phyloP scores from a whole-genome alignment of 1,140 invertebrate genomes.

The Heliothis subflexa region DNA sequence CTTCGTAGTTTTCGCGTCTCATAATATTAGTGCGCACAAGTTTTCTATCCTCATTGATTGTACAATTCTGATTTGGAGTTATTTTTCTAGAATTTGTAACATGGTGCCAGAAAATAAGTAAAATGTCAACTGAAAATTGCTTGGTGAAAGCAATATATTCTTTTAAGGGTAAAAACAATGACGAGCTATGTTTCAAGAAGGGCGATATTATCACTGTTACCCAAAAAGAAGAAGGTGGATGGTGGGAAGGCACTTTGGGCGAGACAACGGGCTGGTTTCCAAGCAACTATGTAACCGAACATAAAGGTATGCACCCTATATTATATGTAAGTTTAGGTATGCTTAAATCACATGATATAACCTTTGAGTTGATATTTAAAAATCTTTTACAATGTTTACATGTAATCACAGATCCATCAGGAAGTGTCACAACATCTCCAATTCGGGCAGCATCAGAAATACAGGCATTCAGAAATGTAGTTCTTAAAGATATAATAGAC shows the following conservation, averaged over 20 bases:
- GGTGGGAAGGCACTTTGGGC: slow-evolving; percentile 98
- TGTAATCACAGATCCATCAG: slow-evolving; percentile 76
- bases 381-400: background rate
- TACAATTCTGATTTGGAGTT: slow-evolving; percentile 1
- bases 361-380: background rate
- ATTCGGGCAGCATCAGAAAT: slow-evolving; percentile 89
- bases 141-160: slow-evolving; percentile 96
- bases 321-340: slow-evolving; percentile 61
- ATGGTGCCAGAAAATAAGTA: slow-evolving; percentile 70
- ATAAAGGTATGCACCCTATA: slow-evolving; percentile 86
- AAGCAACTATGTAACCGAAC: slow-evolving; percentile 98
- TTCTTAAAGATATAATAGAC: slow-evolving; percentile 97
- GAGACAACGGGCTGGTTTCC: slow-evolving; percentile 99
- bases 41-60: background rate
- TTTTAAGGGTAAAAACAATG: slow-evolving; percentile 98
- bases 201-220: slow-evolving; percentile 99
- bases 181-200: slow-evolving; percentile 98
- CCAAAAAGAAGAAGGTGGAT: slow-evolving; percentile 96
- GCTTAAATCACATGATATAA: background rate
- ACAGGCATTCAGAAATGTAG: slow-evolving; percentile 92
- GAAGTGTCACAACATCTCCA: slow-evolving; percentile 86
- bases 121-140: slow-evolving; percentile 88
- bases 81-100: slow-evolving; percentile 39
- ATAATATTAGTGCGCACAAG: background rate
- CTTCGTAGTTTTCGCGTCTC: background rate